Conservation (phyloP, 1,140 invertebrate genomes). For the Bombus impatiens region DNA sequence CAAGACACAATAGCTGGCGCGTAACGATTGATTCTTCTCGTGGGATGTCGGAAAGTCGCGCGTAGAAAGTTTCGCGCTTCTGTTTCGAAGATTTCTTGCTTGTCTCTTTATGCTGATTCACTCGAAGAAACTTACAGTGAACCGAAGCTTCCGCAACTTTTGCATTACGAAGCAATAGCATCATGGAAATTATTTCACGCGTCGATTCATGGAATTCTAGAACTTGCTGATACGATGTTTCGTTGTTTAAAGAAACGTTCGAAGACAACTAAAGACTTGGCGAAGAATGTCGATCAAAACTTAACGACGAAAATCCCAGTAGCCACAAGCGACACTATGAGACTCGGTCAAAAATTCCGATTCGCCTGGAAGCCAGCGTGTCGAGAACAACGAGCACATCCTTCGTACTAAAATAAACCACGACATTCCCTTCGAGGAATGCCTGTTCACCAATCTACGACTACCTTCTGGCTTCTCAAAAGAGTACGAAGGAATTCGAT, state of each 20-base stretch:
- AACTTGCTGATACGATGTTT: background rate
- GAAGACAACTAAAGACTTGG: background rate
- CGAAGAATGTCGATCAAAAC: background rate
- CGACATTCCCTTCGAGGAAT: background rate
- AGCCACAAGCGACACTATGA: too few relatives aligned
- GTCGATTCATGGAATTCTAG: background rate
- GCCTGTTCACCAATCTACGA: background rate
- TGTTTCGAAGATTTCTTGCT: background rate
- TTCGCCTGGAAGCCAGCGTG: background rate
- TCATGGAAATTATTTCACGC: conserved; percentile 18
- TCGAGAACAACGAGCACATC: background rate
- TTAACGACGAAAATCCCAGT: background rate
- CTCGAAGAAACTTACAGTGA: background rate
- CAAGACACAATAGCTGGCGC: background rate
- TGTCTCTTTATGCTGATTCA: background rate
- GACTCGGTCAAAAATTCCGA: background rate
- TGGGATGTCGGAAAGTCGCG: background rate
- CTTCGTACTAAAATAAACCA: background rate
- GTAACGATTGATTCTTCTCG: conserved; percentile 25
- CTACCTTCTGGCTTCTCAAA: background rate
- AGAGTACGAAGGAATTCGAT: conserved; percentile 18
- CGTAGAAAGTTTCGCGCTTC: background rate
- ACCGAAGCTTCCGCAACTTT: conserved; percentile 1
- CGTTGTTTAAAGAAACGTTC: background rate
- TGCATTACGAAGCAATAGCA: background rate